A percentile compares a stretch with the other conserved stretches of the same genome.
Conservation (phyloP, 2,797 vertebrate genomes). For the Liparis tanakae region DNA sequence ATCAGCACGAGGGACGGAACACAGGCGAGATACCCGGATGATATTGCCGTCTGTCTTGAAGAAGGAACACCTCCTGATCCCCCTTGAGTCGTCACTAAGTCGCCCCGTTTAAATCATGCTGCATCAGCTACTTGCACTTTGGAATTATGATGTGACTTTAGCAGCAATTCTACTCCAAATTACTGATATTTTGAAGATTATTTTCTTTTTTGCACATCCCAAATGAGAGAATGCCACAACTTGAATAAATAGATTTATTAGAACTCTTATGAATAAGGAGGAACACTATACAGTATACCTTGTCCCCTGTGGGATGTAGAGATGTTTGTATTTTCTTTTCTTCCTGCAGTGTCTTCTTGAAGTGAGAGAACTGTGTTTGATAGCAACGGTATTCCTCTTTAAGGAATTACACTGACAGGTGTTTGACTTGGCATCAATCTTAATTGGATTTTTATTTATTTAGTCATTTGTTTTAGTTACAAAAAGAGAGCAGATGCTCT, state of each 20-base stretch:
- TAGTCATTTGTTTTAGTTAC: conserved; percentile 67
- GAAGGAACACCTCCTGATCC: conserved; percentile 16
- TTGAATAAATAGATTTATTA: not conserved
- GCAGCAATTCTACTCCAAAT: conserved; percentile 11
- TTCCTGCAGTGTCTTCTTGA: not conserved
- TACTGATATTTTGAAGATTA: not conserved
- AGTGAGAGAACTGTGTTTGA: conserved; percentile 26
- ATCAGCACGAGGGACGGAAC: conserved; percentile 32
- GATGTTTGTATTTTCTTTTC: not conserved
- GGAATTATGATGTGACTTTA: not conserved
- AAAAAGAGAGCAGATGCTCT: conserved; percentile 75
- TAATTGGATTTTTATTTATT: conserved; percentile 66
- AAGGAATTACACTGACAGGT: conserved; percentile 67
- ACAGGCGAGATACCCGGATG: conserved; percentile 36
- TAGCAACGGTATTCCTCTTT: conserved; percentile 39
- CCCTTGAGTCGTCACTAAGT: conserved; percentile 10
- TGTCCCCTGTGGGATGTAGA: conserved; percentile 1
- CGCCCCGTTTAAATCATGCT: conserved; percentile 16
- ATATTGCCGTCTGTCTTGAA: conserved; percentile 24
- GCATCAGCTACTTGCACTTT: conserved; percentile 14
- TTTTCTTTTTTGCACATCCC: conserved; percentile 1
- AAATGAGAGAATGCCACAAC: not conserved
- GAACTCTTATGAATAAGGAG: not conserved
- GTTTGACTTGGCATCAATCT: conserved; percentile 66
- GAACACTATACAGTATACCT: not conserved